Percentiles rank a stretch among this genome's conserved stretches.
These are phyloP conservation scores for Protonemura montana DNA, from an alignment of 2,888 invertebrate species.

Conservation along the genomic window DNA sequence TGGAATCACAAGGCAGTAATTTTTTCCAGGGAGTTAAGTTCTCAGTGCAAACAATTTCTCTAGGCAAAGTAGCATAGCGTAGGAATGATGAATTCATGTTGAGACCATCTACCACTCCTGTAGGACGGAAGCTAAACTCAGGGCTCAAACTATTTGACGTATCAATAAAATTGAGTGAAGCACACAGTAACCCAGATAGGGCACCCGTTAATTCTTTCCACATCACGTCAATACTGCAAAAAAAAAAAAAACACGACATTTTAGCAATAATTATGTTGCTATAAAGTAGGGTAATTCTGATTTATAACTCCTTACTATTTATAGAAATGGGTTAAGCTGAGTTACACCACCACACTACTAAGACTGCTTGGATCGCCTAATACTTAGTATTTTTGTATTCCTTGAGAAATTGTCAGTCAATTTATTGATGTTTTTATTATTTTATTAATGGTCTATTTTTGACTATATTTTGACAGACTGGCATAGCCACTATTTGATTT, in stretches of 20 bases:
- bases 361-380: too few species aligned
- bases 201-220: conserved; percentile 92
- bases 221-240: conserved; percentile 74
- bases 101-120: conserved; percentile 65
- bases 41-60: conserved; percentile 98
- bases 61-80: conserved; percentile 88
- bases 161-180: conserved; percentile 94
- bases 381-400: too few species aligned
- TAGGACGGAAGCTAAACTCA: conserved; percentile 81
- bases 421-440: too few species aligned
- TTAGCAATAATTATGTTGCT: not conserved
- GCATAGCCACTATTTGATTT: too few species aligned
- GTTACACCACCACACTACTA: too few species aligned
- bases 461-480: too few species aligned
- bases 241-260: conserved; percentile 43
- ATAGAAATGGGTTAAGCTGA: too few species aligned
- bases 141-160: conserved; percentile 84
- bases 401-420: too few species aligned
- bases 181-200: conserved; percentile 93
- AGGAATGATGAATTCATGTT: conserved; percentile 65
- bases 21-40: conserved; percentile 99
- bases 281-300: too few species aligned
- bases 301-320: too few species aligned
- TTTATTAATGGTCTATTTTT: too few species aligned
- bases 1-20: conserved; percentile 92